These are phyloP conservation scores for Heliocidaris erythrogramma DNA, from an alignment of 35 echinoderm and acorn worm species.

Conservation along the genomic window DNA sequence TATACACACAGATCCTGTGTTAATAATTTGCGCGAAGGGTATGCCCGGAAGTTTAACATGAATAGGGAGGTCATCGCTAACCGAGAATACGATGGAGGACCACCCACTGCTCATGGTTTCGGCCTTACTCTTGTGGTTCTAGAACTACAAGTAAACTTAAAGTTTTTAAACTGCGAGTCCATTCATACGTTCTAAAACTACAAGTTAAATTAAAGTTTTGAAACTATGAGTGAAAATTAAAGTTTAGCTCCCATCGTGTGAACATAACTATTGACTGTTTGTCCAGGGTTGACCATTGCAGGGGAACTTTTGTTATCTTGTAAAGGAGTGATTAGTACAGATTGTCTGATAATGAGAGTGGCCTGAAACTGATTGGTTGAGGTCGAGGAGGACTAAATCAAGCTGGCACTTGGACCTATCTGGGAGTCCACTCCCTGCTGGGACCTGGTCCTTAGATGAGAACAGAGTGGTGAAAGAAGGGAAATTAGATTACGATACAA, in stretches of 20 bases:
- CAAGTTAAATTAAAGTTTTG: too few species aligned
- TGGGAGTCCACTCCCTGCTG: conserved; percentile 30
- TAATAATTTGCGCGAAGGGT: too few species aligned
- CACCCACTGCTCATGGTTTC: too few species aligned
- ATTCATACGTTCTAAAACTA: too few species aligned
- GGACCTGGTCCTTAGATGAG: not conserved
- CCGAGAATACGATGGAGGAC: too few species aligned
- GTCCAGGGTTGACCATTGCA: not conserved
- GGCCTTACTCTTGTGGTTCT: too few species aligned
- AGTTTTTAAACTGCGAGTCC: too few species aligned
- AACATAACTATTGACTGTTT: not conserved
- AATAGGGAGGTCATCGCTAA: too few species aligned
- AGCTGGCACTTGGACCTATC: conserved; percentile 19
- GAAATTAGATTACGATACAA: not conserved
- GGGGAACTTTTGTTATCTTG: not conserved
- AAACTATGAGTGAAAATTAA: too few species aligned
- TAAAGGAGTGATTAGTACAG: not conserved
- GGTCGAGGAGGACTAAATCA: not conserved
- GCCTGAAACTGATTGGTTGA: not conserved
- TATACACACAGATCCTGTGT: too few species aligned
- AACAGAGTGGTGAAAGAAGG: not conserved
- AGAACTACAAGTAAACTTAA: too few species aligned
- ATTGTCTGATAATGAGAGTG: not conserved
- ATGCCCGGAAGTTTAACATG: too few species aligned
- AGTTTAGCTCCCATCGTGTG: not conserved